Base-by-base conservation (phyloP, 2,113 vertebrate species). In the Sylvilagus bachmani region DNA sequence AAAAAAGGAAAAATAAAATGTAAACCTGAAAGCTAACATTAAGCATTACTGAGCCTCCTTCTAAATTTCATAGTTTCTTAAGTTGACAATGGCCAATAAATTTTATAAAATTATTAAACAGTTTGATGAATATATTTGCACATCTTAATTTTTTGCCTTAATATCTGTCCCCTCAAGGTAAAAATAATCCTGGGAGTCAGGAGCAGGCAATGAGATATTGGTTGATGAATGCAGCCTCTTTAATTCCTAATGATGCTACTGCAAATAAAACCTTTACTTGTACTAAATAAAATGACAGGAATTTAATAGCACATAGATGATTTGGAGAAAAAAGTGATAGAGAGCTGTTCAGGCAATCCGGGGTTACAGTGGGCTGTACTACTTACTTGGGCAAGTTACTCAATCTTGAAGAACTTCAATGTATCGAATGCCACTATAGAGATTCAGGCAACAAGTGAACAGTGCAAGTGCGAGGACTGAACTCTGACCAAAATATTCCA, bases 281-380 rank as follows among this genome's bases (percentile, higher is more conserved):
- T 88, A 64, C 91, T 96, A 94, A 95, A 86, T 67, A 31, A 92
- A 89, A 71, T 51, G 0, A 0, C 74, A 49, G 31, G 21, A 89
- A 93, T 38, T 96, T 96, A 97, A 79, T 96, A 95, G 74, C 81
- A 96, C 22, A 4, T 21, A 49, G n/a, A 78, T 95, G 24, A 89
- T 95, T 97, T 86, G 91, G 96, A 98, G 83, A 24, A 96, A 91
- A 97, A 51, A 95, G 77, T 49, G 53, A 75, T 82, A 38, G 95
- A 96, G 75, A 85, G 73, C 17, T 53, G 74, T 36, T 73, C 49
- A 95, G 85, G 85, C 74, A 49, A 91, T 83, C 24, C 90, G 24
- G 25, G 6, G 79, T 90, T 88, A 24, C 89, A 92, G 44, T 10
- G 77, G 31, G 25, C 11, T 80, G 2, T 51, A 69, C 17, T 33